These are phyloP conservation scores for Acanthurus lineatus DNA, from an alignment of 2,797 vertebrate species.

Conservation along the genomic window DNA sequence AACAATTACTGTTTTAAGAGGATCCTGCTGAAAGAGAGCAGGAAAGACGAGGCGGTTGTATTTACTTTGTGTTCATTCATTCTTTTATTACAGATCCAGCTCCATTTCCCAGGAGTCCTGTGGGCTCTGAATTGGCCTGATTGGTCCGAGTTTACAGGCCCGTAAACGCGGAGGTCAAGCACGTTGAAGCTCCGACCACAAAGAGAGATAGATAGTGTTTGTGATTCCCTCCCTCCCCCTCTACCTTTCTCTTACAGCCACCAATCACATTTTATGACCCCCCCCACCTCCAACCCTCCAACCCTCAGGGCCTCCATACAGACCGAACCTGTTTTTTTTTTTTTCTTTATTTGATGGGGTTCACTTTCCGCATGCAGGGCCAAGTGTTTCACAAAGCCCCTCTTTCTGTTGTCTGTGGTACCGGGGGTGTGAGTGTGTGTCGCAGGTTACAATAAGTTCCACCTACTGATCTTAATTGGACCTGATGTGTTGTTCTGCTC, in stretches of 20 bases:
- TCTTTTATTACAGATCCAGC: conserved; percentile 33
- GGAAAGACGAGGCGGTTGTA: background rate
- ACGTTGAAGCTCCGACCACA: conserved; percentile 12
- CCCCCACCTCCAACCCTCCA: conserved; percentile 4
- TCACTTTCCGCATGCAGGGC: conserved; percentile 54
- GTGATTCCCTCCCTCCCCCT: background rate
- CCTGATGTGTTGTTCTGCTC: conserved; percentile 79
- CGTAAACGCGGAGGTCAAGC: conserved; percentile 43
- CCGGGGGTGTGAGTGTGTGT: conserved; percentile 61
- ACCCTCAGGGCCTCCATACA: conserved; percentile 19
- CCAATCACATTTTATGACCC: conserved; percentile 55
- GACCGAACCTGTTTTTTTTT: conserved; percentile 22
- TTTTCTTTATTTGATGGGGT: conserved; percentile 38
- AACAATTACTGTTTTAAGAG: conserved; percentile 1
- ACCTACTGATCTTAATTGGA: conserved; percentile 82
- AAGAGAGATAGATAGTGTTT: conserved; percentile 27
- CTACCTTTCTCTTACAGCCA: conserved; percentile 15
- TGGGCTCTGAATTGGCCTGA: conserved; percentile 48
- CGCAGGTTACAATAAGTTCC: conserved; percentile 80
- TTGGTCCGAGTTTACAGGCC: conserved; percentile 60
- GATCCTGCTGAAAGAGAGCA: background rate
- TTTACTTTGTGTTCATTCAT: background rate
- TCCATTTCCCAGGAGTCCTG: conserved; percentile 58
- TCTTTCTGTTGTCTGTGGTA: conserved; percentile 66
- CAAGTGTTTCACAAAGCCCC: conserved; percentile 65